Conservation (phyloP, 2,113 vertebrate genomes). For the Carassius carassius region DNA sequence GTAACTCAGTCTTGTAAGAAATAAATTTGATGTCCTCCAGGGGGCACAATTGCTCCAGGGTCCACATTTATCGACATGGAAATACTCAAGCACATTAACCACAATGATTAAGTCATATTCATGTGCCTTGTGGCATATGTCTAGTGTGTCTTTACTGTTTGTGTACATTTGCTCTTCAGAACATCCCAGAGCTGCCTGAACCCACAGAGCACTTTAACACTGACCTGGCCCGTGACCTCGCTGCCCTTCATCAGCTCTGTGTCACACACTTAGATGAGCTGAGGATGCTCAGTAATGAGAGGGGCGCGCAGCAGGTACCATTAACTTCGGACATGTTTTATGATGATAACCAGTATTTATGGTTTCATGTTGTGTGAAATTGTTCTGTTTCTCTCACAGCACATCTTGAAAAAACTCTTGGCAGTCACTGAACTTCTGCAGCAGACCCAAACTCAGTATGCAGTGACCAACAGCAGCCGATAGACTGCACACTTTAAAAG, state of each 20-base stretch:
- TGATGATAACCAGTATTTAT: slow-evolving; percentile 44
- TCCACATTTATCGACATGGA: background rate
- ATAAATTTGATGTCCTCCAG: background rate
- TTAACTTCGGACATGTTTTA: background rate
- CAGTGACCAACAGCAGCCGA: slow-evolving; percentile 92
- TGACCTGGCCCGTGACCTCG: slow-evolving; percentile 92
- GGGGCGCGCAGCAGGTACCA: slow-evolving; percentile 90
- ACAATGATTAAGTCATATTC: background rate
- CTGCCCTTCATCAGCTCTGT: slow-evolving; percentile 92
- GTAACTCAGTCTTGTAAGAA: background rate
- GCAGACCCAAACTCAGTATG: slow-evolving; percentile 96
- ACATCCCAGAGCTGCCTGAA: slow-evolving; percentile 94
- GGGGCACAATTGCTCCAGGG: background rate
- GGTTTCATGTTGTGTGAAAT: slow-evolving; percentile 46
- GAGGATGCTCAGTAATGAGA: slow-evolving; percentile 93
- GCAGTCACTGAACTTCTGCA: slow-evolving; percentile 98
- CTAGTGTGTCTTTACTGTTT: background rate
- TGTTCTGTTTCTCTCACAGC: slow-evolving; percentile 73
- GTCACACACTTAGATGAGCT: slow-evolving; percentile 92
- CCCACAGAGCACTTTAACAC: slow-evolving; percentile 89
- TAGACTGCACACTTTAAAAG: slow-evolving; percentile 70
- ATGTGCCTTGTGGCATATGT: background rate
- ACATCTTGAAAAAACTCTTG: slow-evolving; percentile 97
- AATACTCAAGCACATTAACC: background rate
- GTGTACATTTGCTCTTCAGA: slow-evolving; percentile 71